A percentile compares a stretch with the other conserved stretches of the same genome.
phyloP scores from a whole-genome alignment of 2,113 vertebrate genomes.

The Apteryx owenii region DNA sequence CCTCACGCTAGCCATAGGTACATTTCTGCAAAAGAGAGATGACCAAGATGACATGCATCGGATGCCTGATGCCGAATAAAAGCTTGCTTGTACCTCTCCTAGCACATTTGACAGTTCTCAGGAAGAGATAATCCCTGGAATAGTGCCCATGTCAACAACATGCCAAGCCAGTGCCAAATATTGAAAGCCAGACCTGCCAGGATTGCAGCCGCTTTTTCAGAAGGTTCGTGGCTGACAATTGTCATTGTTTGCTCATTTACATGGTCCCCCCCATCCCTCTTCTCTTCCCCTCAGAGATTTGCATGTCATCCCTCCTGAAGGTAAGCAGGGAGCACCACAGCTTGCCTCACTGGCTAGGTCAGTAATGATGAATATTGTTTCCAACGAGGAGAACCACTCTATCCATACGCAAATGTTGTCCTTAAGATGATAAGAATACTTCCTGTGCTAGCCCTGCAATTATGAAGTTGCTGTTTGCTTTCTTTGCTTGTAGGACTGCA shows the following conservation, averaged over 20 bases:
- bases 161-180: background rate
- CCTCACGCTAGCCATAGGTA: background rate
- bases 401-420: background rate
- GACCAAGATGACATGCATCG: rapidly evolving
- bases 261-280: background rate
- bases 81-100: background rate
- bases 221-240: background rate
- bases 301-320: background rate
- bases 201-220: background rate
- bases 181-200: background rate
- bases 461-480: background rate
- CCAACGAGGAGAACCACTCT: background rate
- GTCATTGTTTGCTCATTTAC: background rate
- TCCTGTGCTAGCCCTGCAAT: background rate
- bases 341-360: background rate
- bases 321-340: background rate
- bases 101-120: background rate
- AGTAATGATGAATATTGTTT: background rate
- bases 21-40: background rate
- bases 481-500: background rate
- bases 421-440: background rate
- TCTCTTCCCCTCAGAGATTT: rapidly evolving
- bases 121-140: background rate
- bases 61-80: rapidly evolving
- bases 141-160: background rate